Conservation (phyloP, 2,113 vertebrate species). For the Colaptes auratus region DNA sequence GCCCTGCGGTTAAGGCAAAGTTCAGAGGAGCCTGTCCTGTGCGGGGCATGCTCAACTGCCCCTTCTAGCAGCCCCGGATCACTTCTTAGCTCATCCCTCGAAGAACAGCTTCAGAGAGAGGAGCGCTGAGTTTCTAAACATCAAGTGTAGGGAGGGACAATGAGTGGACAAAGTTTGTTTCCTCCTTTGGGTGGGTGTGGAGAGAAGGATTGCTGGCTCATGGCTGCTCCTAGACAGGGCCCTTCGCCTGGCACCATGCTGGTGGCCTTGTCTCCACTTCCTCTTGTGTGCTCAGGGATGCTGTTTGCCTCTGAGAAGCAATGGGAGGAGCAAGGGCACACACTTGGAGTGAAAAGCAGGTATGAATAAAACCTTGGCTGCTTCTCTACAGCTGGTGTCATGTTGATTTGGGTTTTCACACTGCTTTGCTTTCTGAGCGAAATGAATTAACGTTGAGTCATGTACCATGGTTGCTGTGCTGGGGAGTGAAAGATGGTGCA, state of each 20-base stretch:
- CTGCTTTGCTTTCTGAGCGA: background rate
- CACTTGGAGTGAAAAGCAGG: background rate
- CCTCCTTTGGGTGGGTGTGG: too few species aligned
- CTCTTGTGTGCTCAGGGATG: background rate
- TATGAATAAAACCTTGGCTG: background rate
- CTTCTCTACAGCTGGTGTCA: rapidly evolving
- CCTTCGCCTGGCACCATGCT: background rate
- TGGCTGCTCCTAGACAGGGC: background rate
- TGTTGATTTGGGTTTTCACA: background rate
- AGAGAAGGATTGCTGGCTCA: background rate
- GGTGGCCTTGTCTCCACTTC: background rate
- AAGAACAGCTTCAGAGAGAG: background rate
- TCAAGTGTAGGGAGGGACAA: background rate
- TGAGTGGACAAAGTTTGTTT: background rate
- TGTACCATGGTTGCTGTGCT: rapidly evolving
- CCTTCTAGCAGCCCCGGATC: rapidly evolving
- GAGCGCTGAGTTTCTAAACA: background rate
- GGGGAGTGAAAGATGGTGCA: background rate
- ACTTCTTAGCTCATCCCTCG: rapidly evolving
- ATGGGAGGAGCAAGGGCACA: background rate
- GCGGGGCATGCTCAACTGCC: rapidly evolving
- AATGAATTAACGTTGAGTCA: background rate
- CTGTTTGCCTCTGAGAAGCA: background rate
- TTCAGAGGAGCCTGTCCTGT: background rate
- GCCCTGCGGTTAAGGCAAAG: background rate